Evolutionary conservation across 2,113 vertebrate genomes (phyloP).

Genomic region (Toxostoma redivivum): DNA sequence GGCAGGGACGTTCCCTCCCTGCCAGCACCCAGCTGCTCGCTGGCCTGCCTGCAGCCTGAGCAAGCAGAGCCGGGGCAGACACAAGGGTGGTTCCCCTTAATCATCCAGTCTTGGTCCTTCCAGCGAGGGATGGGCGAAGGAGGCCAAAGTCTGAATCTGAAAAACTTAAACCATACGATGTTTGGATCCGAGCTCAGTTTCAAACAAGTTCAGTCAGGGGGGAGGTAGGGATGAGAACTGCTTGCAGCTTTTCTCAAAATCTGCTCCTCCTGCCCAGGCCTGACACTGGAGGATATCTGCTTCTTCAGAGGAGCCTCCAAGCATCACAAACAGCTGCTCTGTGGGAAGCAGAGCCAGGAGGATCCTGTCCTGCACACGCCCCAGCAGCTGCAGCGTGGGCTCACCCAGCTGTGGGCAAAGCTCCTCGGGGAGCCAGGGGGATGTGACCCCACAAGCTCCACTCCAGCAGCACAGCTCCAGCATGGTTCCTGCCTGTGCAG

Average conservation of each 20-base stretch:
- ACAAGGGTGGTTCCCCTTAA: background rate
- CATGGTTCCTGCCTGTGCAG: background rate
- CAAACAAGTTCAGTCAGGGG: background rate
- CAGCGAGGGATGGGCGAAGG: background rate
- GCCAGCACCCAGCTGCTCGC: background rate
- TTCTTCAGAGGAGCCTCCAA: background rate
- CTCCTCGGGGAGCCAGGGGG: background rate
- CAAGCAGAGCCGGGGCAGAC: background rate
- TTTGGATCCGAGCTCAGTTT: background rate
- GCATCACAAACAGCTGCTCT: accelerated
- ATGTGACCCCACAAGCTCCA: background rate
- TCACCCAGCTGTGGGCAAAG: background rate
- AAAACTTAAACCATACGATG: background rate
- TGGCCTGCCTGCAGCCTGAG: background rate
- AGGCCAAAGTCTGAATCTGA: background rate
- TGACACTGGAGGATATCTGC: background rate
- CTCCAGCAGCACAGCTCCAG: background rate
- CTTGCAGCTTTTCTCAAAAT: background rate
- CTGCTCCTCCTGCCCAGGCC: background rate
- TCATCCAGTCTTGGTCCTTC: background rate
- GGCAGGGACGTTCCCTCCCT: background rate
- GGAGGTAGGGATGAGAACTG: background rate
- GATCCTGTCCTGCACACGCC: background rate
- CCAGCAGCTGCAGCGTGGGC: accelerated
- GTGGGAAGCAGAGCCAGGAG: background rate